Percentiles rank a stretch among this genome's conserved stretches.
Evolutionary conservation across 2,797 vertebrate genomes (phyloP).

Genomic region (Semaprochilodus insignis): DNA sequence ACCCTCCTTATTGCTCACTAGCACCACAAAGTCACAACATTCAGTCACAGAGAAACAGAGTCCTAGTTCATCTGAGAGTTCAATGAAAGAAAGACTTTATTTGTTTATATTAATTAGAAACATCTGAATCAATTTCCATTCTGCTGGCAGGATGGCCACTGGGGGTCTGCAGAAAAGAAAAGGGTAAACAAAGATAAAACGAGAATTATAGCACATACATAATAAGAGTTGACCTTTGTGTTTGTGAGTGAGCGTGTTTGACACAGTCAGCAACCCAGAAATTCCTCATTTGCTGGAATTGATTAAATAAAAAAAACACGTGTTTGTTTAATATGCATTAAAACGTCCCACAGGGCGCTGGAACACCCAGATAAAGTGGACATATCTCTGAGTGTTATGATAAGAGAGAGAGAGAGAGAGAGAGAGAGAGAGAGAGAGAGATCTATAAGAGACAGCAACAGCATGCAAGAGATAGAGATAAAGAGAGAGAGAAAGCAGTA

Average conservation of each 20-base stretch:
- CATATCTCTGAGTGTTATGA: constrained; percentile 80
- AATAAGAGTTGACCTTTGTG: constrained; percentile 12
- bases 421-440: constrained; percentile 62
- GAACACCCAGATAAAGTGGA: constrained; percentile 77
- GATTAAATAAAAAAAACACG: constrained; percentile 72
- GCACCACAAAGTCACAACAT: too few species aligned
- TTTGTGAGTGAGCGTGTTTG: constrained; percentile 61
- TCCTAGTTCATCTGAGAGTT: too few species aligned
- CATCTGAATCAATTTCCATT: too few species aligned
- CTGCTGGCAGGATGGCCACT: too few species aligned
- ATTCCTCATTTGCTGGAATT: constrained; percentile 76
- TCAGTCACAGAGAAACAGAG: too few species aligned
- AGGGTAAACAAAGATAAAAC: too few species aligned
- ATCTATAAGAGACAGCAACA: constrained; percentile 72
- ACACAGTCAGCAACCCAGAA: constrained; percentile 76
- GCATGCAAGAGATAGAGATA: constrained; percentile 63
- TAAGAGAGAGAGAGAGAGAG: constrained; percentile 71
- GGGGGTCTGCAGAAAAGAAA: too few species aligned
- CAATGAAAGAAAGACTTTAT: too few species aligned
- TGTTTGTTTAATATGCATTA: constrained; percentile 84
- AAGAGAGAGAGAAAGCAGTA: constrained; percentile 65
- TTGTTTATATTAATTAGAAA: too few species aligned
- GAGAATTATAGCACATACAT: background rate
- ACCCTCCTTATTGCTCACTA: too few species aligned
- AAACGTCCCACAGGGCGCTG: constrained; percentile 80